phyloP scores from a whole-genome alignment of 2,888 invertebrate genomes.

The Yponomeuta malinellus region DNA sequence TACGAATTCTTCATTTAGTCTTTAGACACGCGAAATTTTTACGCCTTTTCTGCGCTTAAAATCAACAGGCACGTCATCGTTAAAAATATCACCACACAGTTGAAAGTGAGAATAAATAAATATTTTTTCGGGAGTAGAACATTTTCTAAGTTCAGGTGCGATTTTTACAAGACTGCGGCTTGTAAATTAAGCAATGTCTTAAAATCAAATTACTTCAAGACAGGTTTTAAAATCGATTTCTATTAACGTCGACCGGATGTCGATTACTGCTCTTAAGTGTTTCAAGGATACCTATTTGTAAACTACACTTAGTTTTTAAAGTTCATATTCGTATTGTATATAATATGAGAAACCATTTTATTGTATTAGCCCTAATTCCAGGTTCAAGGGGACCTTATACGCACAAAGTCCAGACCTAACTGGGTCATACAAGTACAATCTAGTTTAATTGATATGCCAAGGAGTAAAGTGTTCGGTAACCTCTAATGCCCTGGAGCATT shows the following conservation, averaged over 20 bases:
- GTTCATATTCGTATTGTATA: conserved; percentile 30
- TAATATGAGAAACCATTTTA: background rate
- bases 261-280: conserved; percentile 45
- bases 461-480: conserved; percentile 46
- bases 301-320: conserved; percentile 39
- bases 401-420: conserved; percentile 26
- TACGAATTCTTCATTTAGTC: background rate
- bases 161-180: too few relatives aligned
- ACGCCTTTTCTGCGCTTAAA: conserved; percentile 21
- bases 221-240: conserved; percentile 16
- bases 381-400: background rate
- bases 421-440: conserved; percentile 40
- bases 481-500: conserved; percentile 27
- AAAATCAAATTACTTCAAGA: background rate
- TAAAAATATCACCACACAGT: conserved; percentile 14
- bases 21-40: conserved; percentile 15
- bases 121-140: too few relatives aligned
- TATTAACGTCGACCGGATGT: conserved; percentile 28
- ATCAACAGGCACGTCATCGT: conserved; percentile 21
- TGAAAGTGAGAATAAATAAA: background rate
- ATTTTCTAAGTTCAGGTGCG: too few relatives aligned
- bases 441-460: conserved; percentile 55
- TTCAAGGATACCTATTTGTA: conserved; percentile 44
- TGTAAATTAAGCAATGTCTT: background rate
- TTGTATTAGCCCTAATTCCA: background rate